A percentile compares a stretch with the other conserved stretches of the same genome.
phyloP scores from a whole-genome alignment of 2,113 vertebrate genomes.

The Siphamia tubifer region DNA sequence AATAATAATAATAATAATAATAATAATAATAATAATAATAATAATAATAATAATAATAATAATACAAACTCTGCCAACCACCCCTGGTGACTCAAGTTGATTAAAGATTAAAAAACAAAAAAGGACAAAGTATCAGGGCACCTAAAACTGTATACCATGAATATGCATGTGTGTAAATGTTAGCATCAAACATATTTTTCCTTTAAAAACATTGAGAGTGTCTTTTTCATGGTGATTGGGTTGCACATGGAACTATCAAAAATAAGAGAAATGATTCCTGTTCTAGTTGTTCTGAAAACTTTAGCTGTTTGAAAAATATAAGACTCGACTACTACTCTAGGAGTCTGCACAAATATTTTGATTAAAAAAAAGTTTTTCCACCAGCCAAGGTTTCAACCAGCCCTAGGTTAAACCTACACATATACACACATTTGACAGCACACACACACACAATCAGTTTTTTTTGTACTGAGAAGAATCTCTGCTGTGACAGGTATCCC shows the following conservation, averaged over 20 bases:
- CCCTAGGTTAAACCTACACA: constrained; percentile 26
- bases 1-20: no score
- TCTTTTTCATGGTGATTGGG: no score
- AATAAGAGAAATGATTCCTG: constrained; percentile 3
- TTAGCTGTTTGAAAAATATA: constrained; percentile 13
- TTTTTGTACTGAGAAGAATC: constrained; percentile 37
- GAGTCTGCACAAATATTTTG: constrained; percentile 41
- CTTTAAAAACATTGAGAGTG: no score
- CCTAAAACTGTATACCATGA: no score
- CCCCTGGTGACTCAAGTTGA: no score
- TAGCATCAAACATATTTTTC: no score
- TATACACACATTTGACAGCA: constrained; percentile 14
- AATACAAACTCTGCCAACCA: no score
- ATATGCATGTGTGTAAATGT: no score
- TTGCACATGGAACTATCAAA: constrained; percentile 23
- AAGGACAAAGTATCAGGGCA: no score
- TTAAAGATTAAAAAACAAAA: no score
- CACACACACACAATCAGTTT: constrained; percentile 30
- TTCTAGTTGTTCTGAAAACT: constrained; percentile 33
- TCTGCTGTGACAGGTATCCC: constrained; percentile 66
- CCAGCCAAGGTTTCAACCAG: constrained; percentile 43
- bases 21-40: no score
- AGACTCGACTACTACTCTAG: constrained; percentile 12
- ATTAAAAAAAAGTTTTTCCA: constrained; percentile 39
- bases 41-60: no score